Evolutionary conservation across 2,797 vertebrate species (phyloP).

Genomic region (Helostoma temminkii): DNA sequence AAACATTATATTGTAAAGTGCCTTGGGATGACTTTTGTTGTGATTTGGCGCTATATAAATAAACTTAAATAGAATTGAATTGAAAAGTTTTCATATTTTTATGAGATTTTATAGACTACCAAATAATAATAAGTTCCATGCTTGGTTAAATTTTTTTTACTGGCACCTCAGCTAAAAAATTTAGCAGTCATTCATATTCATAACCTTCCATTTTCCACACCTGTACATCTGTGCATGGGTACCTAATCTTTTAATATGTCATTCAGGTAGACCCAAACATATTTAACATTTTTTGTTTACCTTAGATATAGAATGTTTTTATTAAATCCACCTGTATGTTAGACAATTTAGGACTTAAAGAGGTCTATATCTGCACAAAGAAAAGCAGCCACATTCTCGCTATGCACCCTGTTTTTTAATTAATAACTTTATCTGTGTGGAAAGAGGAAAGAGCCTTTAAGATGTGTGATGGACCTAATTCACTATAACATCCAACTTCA

Average conservation of each 20-base stretch:
- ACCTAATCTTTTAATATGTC: conserved; percentile 19
- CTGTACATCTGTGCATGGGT: background rate
- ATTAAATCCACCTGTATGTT: conserved; percentile 15
- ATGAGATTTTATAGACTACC: too few relatives aligned
- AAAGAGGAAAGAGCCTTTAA: conserved; percentile 29
- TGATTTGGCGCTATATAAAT: too few relatives aligned
- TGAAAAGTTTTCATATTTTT: too few relatives aligned
- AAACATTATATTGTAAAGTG: too few relatives aligned
- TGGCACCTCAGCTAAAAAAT: too few relatives aligned
- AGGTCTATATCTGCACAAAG: conserved; percentile 14
- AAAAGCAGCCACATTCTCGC: conserved; percentile 13
- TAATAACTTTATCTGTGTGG: conserved; percentile 49
- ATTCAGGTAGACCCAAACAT: background rate
- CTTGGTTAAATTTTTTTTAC: too few relatives aligned
- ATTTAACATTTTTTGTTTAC: too few relatives aligned
- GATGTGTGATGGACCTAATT: conserved; percentile 29
- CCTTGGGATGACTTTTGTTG: too few relatives aligned
- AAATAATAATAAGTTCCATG: too few relatives aligned
- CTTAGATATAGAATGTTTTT: background rate
- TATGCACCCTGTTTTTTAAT: conserved; percentile 35
- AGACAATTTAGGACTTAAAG: conserved; percentile 25
- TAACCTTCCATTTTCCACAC: too few relatives aligned
- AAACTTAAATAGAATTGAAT: too few relatives aligned
- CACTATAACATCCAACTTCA: conserved; percentile 22
- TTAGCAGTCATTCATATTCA: too few relatives aligned